Base-by-base conservation (phyloP, 2,797 vertebrate genomes). In the Sebastes alutus region DNA sequence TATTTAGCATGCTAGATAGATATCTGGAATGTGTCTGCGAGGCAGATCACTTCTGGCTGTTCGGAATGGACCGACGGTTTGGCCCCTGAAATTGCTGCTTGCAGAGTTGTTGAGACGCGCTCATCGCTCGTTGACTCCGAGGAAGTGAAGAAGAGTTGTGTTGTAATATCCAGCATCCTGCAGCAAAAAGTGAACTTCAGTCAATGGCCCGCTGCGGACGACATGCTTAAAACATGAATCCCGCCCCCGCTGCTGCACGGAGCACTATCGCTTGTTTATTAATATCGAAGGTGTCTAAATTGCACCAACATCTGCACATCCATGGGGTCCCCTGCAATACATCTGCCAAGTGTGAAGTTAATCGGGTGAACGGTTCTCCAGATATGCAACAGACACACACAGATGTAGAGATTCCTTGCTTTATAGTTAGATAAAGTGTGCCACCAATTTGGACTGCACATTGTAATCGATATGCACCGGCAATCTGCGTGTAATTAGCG, bases 401-500 rank as follows among this genome's bases (percentile, higher is more conserved):
- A 62, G 1, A 62, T 6, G 3, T 12, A 33, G 30, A 32, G 27
- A 32, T n/a, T 61, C 58, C 29, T 61, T 61, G 8, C 29, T 61
- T 32, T 20, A 32, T 35, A 63, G 6, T 61, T 32, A 7, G 11
- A n/a, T 30, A 56, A 38, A 60, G 59, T 56, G 33, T 56, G 54
- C 25, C 46, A 67, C 49, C 49, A 80, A 62, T 81, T 84, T 82
- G 64, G 54, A 54, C 25, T 54, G 29, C 38, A 76, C 22, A 71
- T 74, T 73, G 70, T 46, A 71, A 84, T 72, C 67, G 80, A 65
- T 71, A 75, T 74, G 60, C 29, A 54, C 63, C 61, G 5, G 5
- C 63, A 66, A n/a, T 86, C 38, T 86, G 62, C 4, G 7, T 35
- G n/a, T 78, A 79, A 85, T 83, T 77, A 85, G 58, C 7, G 3